A percentile compares a stretch with the other conserved stretches of the same genome.
Evolutionary conservation across 2,113 vertebrate species (phyloP).

Genomic region (Tupaia chinensis): DNA sequence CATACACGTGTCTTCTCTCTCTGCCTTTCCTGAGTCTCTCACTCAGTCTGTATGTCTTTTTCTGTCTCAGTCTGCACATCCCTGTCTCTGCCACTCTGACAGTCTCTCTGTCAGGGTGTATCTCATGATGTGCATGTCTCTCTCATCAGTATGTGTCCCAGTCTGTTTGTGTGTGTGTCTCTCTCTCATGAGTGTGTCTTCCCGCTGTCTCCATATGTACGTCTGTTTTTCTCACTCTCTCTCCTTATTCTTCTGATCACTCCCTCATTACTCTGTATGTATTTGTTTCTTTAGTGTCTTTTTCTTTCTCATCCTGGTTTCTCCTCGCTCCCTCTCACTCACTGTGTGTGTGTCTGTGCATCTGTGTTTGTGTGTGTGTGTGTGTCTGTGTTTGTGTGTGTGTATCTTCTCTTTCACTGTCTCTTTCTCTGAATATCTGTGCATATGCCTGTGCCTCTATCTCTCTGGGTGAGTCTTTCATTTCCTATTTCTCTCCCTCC

Average conservation of each 20-base stretch:
- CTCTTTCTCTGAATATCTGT: not conserved
- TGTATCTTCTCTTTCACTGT: not conserved
- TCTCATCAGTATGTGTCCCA: not conserved
- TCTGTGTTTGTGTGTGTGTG: not conserved
- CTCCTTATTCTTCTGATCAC: not conserved
- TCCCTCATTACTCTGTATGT: not conserved
- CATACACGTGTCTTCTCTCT: not conserved
- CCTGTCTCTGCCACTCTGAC: not conserved
- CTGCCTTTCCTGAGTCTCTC: not conserved
- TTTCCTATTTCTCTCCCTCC: not conserved
- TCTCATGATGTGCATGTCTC: not conserved
- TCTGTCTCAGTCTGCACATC: not conserved
- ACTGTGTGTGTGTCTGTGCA: too few species aligned
- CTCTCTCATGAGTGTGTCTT: not conserved
- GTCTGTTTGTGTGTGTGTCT: not conserved
- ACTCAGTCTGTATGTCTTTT: not conserved
- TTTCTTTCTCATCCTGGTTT: not conserved
- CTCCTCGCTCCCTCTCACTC: not conserved
- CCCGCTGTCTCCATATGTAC: not conserved
- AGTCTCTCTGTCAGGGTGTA: not conserved
- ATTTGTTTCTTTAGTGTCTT: not conserved
- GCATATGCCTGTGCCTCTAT: not conserved
- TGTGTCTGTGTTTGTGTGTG: not conserved
- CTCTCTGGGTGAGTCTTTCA: not conserved
- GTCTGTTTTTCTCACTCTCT: not conserved